Evolutionary conservation across 2,888 invertebrate species (phyloP), one percentile per base, ranked within the genome.

Genomic region (Hoplodrina blanda): DNA sequence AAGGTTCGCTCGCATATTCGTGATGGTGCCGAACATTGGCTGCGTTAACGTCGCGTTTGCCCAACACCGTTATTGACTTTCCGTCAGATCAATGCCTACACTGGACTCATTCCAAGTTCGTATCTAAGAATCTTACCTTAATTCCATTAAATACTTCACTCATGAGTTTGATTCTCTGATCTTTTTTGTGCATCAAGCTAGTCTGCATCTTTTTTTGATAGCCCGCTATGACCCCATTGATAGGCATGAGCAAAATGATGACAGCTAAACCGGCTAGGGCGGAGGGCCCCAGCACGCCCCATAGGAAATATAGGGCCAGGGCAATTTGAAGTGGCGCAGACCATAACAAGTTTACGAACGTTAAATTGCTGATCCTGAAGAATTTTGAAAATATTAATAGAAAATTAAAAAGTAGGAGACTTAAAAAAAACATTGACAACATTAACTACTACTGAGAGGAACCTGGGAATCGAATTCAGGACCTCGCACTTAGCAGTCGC

Each of bases 191-290:
- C 98, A 98, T 98, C 92, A 98, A 98, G 68, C 96, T 96, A 17
- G 97, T 97, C 91, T 98, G 98, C 78, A 97, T 91, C 5, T 96
- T 97, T 87, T 98, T 97, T 7, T 97, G 97, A 86, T 97, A 96
- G 85, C 97, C 97, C 0, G 98, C 98, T 75, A 98, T 97, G 67
- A 97, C 95, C 13, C 97, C 98, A 88, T 98, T 98, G 11, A 98
- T 91, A 0, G 98, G 98, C 81, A 99, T 98, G 75, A 99, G 96
- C 57, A 99, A 96, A 17, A 99, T 97, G 97, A 99, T 98, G 37
- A 99, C 97, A 15, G 97, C 97, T 54, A 99, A 93, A 25, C 98
- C 98, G 63, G 98, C 98, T n/a, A 99, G 90, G 0, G 98, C 98
- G 0, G 98, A 97, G 0, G 98, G 97, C 0, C 98, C 98, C 46